phyloP scores from a whole-genome alignment of 2,113 vertebrate genomes.

The Anhinga rufa region DNA sequence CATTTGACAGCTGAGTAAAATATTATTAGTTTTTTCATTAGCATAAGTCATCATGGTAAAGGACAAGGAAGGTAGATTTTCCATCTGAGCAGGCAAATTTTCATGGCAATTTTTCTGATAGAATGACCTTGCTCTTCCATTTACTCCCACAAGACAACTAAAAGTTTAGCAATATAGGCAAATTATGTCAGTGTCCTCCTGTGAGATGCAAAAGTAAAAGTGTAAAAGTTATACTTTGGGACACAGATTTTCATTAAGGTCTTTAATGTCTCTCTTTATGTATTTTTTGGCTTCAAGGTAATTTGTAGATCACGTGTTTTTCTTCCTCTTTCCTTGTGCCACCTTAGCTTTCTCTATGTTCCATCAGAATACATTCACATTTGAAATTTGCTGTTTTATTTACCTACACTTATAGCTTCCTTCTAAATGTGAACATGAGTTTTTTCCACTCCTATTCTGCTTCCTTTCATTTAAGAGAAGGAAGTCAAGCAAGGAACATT shows the following conservation, averaged over 20 bases:
- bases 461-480: not conserved
- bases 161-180: not conserved
- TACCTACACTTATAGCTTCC: not conserved
- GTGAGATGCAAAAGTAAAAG: not conserved
- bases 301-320: not conserved
- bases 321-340: not conserved
- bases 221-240: not conserved
- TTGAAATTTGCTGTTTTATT: not conserved
- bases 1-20: not conserved
- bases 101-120: not conserved
- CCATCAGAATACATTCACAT: not conserved
- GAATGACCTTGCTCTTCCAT: not conserved
- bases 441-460: not conserved
- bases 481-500: not conserved
- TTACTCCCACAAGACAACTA: not conserved
- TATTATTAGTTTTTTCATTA: not conserved
- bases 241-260: not conserved
- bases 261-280: not conserved
- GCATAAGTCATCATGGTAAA: not conserved
- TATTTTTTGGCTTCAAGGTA: not conserved
- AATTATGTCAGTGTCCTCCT: not conserved
- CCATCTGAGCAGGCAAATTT: not conserved
- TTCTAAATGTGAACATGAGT: not conserved
- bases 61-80: not conserved
- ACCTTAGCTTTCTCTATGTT: not conserved